Evolutionary conservation across 2,888 invertebrate genomes (phyloP), one percentile per base, ranked within the genome.

Genomic region (Chrysomela aeneicollis): DNA sequence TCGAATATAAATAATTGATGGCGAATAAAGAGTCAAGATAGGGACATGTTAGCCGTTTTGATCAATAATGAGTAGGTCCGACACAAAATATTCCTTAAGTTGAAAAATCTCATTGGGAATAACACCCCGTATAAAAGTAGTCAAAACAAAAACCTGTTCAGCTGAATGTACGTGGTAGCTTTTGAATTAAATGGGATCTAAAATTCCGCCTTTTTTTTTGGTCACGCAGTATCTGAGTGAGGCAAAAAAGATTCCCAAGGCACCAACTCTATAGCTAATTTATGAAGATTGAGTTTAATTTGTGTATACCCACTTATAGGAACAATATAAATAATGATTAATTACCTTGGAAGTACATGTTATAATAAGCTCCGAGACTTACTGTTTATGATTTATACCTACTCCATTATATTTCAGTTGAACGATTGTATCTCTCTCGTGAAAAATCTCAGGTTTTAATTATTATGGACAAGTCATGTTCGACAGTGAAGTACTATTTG

Each of bases 271-370:
- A 12, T 10, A 42, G n/a, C n/a, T 6, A 35, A 35, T 35, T 15
- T 8, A 42, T 42, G 6, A 42, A 15, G n/a, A 42, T 42, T 12
- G 15, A 42, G n/a, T 35, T 5, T 35, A 10, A 35, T 35, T 35
- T 35, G 32, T 35, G 2, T 9, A 2, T 35, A 35, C 10, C 10
- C 5, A 9, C 42, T 2, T 2, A 42, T 15, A n/a, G n/a, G 15
- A 42, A 42, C 42, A 15, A 42, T 42, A 42, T 15, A 12, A 35
- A 42, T n/a, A 42, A 42, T 42, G 42, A 42, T 42, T 42, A 42
- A 42, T 42, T 15, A 15, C 15, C 15, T 15, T 4, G n/a, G 42
- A n/a, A 42, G n/a, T 5, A 26, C 26, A 26, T 5, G 26, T 26
- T 26, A 26, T 26, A 26, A 26, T 42, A 42, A 42, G n/a, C 42